Evolutionary conservation across 2,113 vertebrate species (phyloP).

Genomic region (Rhombomys opimus): DNA sequence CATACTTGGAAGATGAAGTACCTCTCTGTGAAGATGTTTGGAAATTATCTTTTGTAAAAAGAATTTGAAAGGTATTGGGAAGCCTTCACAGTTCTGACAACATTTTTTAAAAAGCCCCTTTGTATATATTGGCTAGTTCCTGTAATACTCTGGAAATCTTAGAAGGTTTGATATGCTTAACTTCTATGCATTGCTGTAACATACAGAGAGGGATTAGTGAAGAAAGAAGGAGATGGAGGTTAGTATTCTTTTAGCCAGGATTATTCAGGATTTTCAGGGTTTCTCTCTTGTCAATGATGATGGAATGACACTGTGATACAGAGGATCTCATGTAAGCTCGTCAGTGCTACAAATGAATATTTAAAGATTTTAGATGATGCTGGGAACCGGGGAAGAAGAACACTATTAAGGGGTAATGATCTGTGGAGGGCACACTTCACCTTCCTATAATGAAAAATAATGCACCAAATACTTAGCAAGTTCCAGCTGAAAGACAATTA

Average conservation of each 20-base stretch:
- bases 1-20: background rate
- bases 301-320: background rate
- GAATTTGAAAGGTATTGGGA: background rate
- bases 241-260: background rate
- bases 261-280: background rate
- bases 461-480: background rate
- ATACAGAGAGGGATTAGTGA: background rate
- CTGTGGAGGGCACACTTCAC: background rate
- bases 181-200: background rate
- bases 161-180: background rate
- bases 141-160: background rate
- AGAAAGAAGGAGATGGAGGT: background rate
- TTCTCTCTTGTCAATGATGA: background rate
- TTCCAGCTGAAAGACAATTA: background rate
- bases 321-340: background rate
- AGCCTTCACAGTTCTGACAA: background rate
- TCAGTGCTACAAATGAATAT: background rate
- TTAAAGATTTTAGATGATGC: background rate
- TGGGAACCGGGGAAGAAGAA: background rate
- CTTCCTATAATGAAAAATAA: background rate
- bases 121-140: background rate
- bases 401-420: background rate
- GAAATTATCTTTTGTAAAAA: background rate
- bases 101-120: background rate
- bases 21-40: background rate